Evolutionary conservation across 2,888 invertebrate species (phyloP), one percentile per base, ranked within the genome.

Genomic region (Biston stratarius): DNA sequence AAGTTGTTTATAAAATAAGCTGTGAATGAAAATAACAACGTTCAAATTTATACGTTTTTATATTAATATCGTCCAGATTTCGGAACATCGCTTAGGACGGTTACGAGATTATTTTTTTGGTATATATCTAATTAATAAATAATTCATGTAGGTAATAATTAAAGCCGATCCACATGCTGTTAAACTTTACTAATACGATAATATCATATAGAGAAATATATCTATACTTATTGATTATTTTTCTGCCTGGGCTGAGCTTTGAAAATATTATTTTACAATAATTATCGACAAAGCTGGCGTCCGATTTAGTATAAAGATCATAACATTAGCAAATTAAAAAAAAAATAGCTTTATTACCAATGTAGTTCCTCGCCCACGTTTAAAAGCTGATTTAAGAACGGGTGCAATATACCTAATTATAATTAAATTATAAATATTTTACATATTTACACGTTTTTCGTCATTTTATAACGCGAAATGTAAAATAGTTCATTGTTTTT

Each of bases 381-480:
- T 42, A 57, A 65, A 71, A 71, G 61, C 68, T 73, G 57, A 65
- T 70, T 72, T 72, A 71, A 70, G 64, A 63, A 72, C 72, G 69
- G 73, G 74, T 73, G 73, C 74, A 71, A 72, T 69, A 73, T 69
- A 64, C 67, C 53, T 67, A 65, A 61, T 65, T 55, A 72, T 57
- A 64, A 72, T 59, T 72, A 75, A 67, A 72, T 73, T 70, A 74
- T 71, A 70, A 72, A 71, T 75, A 73, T 75, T 75, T 75, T 75
- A 75, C 75, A 75, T 72, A 75, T 75, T 73, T 75, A 75, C 72
- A 75, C 72, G 68, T 72, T 75, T 70, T 64, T 71, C 68, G 72
- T 72, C 72, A 73, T 73, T 73, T 75, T 75, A 69, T 72, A 75
- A 73, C 59, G 75, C 72, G 72, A 64, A 67, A 45, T 75, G 72